phyloP scores from a whole-genome alignment of 1,140 invertebrate genomes.

The Drosophila nigromelanica region DNA sequence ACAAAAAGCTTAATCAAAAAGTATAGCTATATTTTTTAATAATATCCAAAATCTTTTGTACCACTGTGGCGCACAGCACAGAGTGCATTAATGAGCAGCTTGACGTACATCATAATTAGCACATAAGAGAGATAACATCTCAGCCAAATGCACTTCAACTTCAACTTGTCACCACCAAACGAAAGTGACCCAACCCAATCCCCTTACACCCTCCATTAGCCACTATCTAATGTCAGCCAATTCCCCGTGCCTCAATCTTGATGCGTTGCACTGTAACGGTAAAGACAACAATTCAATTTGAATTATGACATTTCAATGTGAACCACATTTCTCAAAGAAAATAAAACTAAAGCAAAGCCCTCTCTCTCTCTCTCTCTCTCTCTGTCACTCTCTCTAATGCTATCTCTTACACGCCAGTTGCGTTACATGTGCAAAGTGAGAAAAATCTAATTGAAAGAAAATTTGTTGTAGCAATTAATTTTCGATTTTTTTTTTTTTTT shows the following conservation, averaged over 20 bases:
- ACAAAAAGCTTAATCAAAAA: too few species aligned
- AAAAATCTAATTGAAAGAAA: constrained; percentile 76
- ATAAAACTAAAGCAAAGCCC: constrained; percentile 17
- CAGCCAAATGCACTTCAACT: constrained; percentile 13
- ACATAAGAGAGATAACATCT: constrained; percentile 41
- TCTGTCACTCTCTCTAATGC: constrained; percentile 6
- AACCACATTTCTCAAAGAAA: constrained; percentile 57
- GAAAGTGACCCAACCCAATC: constrained; percentile 4
- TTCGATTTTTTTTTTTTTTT: constrained; percentile 29
- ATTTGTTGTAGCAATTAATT: constrained; percentile 76
- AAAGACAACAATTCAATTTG: constrained; percentile 79
- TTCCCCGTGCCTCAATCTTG: constrained; percentile 1
- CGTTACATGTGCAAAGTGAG: constrained; percentile 62
- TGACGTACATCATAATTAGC: constrained; percentile 44
- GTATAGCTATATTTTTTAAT: too few species aligned
- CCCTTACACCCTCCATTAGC: background rate
- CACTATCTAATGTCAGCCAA: background rate
- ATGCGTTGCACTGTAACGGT: constrained; percentile 47
- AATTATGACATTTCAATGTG: constrained; percentile 82
- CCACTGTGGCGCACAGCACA: constrained; percentile 13
- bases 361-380: constrained; percentile 13
- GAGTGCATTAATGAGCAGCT: constrained; percentile 30
- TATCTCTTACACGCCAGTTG: too few species aligned
- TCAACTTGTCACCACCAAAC: constrained; percentile 30
- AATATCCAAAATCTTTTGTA: background rate